A percentile compares a stretch with the other conserved stretches of the same genome.
Conservation (phyloP, 2,113 vertebrate genomes). For the Nymphicus hollandicus region DNA sequence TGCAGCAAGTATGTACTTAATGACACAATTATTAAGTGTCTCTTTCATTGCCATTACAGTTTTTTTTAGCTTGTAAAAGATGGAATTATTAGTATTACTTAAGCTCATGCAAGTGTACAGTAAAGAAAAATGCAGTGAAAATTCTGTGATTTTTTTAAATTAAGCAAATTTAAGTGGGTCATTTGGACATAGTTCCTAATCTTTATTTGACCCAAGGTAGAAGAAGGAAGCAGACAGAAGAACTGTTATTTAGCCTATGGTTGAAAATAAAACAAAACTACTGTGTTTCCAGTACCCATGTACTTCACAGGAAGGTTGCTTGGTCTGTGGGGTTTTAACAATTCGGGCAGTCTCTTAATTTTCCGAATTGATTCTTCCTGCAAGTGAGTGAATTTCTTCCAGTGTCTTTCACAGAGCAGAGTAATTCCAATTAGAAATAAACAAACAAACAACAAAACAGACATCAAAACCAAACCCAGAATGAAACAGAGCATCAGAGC, state of each 20-base stretch:
- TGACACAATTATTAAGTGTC: background rate
- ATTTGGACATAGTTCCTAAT: background rate
- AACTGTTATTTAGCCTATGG: too few species aligned
- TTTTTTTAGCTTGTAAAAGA: background rate
- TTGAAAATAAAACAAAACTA: too few species aligned
- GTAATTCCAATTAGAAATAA: background rate
- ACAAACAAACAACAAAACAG: background rate
- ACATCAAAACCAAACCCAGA: background rate
- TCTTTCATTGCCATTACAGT: background rate
- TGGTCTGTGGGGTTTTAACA: background rate
- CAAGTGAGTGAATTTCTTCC: background rate
- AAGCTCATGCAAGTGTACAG: background rate
- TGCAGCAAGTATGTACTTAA: background rate
- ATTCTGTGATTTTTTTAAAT: background rate
- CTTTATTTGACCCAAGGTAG: background rate
- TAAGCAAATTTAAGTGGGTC: background rate
- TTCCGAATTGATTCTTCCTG: background rate
- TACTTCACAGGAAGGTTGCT: background rate
- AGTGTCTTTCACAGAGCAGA: background rate
- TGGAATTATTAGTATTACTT: background rate
- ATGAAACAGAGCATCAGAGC: background rate
- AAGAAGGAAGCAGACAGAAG: background rate
- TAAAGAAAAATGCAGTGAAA: background rate
- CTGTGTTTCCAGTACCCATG: background rate
- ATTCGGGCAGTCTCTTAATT: background rate